Percentiles rank a stretch among this genome's conserved stretches.
Conservation (phyloP, 2,113 vertebrate species). For the Corythornis madagascariensis region DNA sequence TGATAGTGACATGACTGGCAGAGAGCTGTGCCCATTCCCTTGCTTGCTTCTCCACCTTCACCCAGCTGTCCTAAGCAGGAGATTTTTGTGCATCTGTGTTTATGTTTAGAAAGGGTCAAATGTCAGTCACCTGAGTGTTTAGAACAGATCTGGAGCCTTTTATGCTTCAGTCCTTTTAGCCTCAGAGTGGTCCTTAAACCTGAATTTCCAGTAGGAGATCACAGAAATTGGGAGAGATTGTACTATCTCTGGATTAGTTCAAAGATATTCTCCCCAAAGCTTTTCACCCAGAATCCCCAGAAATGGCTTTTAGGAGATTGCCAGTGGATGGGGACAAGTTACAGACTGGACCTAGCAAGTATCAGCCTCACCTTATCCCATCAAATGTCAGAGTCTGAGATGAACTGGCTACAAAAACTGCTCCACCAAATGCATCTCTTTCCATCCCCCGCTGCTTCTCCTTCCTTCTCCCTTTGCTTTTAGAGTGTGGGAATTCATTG, state of each 20-base stretch:
- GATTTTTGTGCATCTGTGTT: not conserved
- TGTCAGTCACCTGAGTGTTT: not conserved
- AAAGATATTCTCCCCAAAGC: accelerated
- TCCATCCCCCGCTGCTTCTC: not conserved
- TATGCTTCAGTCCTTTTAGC: accelerated
- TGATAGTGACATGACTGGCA: not conserved
- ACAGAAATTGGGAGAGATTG: not conserved
- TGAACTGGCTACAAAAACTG: not conserved
- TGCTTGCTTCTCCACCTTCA: not conserved
- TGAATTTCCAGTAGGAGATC: not conserved
- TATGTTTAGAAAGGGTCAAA: not conserved
- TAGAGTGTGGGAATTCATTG: not conserved
- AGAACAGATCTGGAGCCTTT: not conserved
- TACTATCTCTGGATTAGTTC: not conserved
- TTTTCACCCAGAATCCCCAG: not conserved
- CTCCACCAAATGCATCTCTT: not conserved
- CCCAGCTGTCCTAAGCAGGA: not conserved
- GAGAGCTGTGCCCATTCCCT: not conserved
- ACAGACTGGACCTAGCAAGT: not conserved
- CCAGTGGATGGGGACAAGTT: too few species aligned
- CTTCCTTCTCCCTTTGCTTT: not conserved
- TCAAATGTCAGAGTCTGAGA: not conserved
- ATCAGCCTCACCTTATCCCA: not conserved
- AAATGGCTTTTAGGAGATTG: not conserved
- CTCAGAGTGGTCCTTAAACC: not conserved